Percentiles rank a stretch among this genome's conserved stretches.
Conservation (phyloP, 2,888 invertebrate genomes). For the Anticlea derivata region DNA sequence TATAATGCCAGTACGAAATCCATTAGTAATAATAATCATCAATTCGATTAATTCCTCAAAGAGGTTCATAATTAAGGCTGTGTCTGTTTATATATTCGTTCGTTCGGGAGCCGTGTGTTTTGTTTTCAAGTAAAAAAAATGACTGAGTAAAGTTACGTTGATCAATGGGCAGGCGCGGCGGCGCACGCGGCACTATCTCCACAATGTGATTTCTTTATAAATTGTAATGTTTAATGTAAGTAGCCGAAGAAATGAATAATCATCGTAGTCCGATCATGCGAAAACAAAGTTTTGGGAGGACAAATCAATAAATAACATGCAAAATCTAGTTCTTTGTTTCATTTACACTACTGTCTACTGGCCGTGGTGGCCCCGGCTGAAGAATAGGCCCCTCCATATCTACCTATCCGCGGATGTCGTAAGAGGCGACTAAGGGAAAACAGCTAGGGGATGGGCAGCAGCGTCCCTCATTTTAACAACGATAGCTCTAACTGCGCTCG, state of each 20-base stretch:
- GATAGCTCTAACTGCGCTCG: too few species aligned
- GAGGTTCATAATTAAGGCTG: constrained; percentile 21
- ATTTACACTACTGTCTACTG: constrained; percentile 48
- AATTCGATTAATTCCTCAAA: constrained; percentile 18
- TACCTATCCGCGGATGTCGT: too few species aligned
- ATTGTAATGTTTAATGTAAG: constrained; percentile 80
- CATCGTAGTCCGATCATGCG: constrained; percentile 78
- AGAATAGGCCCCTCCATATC: too few species aligned
- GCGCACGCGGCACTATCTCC: constrained; percentile 48
- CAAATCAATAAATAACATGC: constrained; percentile 82
- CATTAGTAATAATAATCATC: constrained; percentile 13
- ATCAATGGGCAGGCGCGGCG: constrained; percentile 54
- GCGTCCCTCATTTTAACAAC: too few species aligned
- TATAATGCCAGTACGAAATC: neutral
- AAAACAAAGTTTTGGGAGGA: constrained; percentile 77
- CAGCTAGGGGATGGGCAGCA: too few species aligned
- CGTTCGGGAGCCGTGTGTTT: constrained; percentile 18
- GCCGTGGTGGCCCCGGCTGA: too few species aligned
- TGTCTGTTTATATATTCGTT: constrained; percentile 6
- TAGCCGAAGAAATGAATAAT: constrained; percentile 79
- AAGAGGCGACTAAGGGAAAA: too few species aligned
- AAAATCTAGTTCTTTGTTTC: constrained; percentile 68
- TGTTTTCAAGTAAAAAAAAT: constrained; percentile 69
- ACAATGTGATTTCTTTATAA: constrained; percentile 83
- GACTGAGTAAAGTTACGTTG: constrained; percentile 76